Evolutionary conservation across 2,888 invertebrate species (phyloP).

Genomic region (Polyommatus iphigenia): DNA sequence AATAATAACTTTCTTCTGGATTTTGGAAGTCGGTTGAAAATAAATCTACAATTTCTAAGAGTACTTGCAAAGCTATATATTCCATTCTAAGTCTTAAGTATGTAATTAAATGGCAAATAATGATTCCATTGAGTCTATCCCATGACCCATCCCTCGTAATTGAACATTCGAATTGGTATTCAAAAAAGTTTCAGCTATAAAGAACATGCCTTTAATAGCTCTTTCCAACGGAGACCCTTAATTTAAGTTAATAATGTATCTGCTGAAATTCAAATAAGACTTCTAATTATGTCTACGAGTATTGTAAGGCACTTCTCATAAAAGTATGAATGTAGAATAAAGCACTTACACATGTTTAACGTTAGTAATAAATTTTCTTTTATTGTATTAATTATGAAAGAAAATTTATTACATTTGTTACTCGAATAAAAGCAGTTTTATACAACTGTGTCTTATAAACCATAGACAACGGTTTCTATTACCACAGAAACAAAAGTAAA

Average conservation of each 20-base stretch:
- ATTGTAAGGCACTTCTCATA: not conserved
- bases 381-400: not conserved
- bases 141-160: conserved; percentile 17
- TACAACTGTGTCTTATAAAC: not conserved
- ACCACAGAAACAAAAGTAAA: not conserved
- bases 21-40: not conserved
- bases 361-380: not conserved
- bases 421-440: not conserved
- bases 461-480: not conserved
- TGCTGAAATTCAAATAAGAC: not conserved
- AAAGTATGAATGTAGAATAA: not conserved
- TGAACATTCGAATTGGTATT: conserved; percentile 17
- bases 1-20: too few species aligned
- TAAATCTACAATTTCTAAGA: not conserved
- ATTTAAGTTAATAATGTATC: conserved; percentile 14
- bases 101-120: not conserved
- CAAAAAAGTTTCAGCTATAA: conserved; percentile 10
- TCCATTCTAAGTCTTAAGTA: not conserved
- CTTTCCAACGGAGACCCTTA: not conserved
- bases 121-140: not conserved
- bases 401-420: too few species aligned
- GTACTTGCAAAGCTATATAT: not conserved
- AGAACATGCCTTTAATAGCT: conserved; percentile 19
- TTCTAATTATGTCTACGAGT: not conserved
- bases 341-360: not conserved